Conservation (phyloP, 2,113 vertebrate species). For the Halcyon malimbica region DNA sequence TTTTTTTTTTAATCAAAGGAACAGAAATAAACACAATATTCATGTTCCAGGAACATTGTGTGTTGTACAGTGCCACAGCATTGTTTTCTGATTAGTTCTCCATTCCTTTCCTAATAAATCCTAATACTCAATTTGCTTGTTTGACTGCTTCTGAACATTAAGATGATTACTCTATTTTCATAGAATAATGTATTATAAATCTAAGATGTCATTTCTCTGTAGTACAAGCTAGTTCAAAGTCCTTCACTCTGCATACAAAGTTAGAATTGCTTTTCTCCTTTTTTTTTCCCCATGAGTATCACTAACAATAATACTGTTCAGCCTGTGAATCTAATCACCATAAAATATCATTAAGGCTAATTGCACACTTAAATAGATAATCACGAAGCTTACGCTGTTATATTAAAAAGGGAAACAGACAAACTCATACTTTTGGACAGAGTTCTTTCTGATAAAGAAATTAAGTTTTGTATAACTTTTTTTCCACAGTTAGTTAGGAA, state of each 20-base stretch:
- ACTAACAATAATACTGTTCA: constrained; percentile 47
- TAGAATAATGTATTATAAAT: constrained; percentile 12
- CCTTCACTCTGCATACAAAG: constrained; percentile 37
- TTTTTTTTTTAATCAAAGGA: background rate
- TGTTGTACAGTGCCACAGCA: background rate
- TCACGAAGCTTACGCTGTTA: constrained; percentile 10
- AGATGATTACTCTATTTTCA: constrained; percentile 44
- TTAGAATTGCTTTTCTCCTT: constrained; percentile 40
- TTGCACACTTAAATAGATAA: constrained; percentile 53
- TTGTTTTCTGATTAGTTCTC: constrained; percentile 4
- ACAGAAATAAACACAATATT: background rate
- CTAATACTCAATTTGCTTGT: constrained; percentile 39
- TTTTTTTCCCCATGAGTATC: constrained; percentile 34
- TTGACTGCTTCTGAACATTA: constrained; percentile 58
- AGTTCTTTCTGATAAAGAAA: background rate
- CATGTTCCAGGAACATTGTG: constrained; percentile 6
- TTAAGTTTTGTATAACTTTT: background rate
- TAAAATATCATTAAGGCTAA: constrained; percentile 54
- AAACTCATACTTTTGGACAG: background rate
- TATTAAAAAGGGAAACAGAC: constrained; percentile 11
- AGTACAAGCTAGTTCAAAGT: background rate
- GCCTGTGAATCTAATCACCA: constrained; percentile 43
- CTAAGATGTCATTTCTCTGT: constrained; percentile 9
- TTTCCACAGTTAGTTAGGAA: background rate
- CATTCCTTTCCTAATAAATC: constrained; percentile 50